phyloP scores from a whole-genome alignment of 2,113 vertebrate species.

The Tylochromis polylepis region DNA sequence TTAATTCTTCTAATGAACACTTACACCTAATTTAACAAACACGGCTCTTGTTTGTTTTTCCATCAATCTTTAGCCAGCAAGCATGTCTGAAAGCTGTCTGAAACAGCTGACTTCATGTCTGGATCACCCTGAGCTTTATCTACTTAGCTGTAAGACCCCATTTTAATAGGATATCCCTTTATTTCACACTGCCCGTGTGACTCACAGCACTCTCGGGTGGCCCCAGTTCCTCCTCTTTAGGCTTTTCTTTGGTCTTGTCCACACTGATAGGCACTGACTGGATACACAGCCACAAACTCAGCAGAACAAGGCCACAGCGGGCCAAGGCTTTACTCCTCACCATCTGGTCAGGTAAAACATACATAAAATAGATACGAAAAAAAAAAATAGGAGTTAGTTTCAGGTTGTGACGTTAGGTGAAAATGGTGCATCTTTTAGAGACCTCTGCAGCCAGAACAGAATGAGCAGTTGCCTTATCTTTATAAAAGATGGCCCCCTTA shows the following conservation, averaged over 20 bases:
- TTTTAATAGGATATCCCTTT: background rate
- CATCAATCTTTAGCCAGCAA: background rate
- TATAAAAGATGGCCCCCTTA: background rate
- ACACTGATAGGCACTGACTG: constrained; percentile 85
- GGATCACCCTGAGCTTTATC: background rate
- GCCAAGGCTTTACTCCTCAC: constrained; percentile 49
- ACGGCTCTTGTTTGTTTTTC: background rate
- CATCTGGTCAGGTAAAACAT: constrained; percentile 70
- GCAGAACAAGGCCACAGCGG: constrained; percentile 66
- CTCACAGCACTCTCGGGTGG: constrained; percentile 80
- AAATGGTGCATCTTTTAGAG: too few species aligned
- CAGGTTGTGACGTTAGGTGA: background rate
- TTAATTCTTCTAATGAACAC: background rate
- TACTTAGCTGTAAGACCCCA: background rate
- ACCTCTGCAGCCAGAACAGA: background rate
- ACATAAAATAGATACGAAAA: background rate
- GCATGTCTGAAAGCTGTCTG: background rate
- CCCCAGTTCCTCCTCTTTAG: constrained; percentile 68
- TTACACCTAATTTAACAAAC: background rate
- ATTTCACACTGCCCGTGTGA: background rate
- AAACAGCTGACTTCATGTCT: background rate
- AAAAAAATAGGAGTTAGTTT: background rate
- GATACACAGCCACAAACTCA: constrained; percentile 70
- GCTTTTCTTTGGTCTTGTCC: constrained; percentile 82
- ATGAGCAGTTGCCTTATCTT: background rate